Percentiles rank a stretch among this genome's conserved stretches.
phyloP scores from a whole-genome alignment of 2,888 invertebrate species.

The Luperina nickerlii region DNA sequence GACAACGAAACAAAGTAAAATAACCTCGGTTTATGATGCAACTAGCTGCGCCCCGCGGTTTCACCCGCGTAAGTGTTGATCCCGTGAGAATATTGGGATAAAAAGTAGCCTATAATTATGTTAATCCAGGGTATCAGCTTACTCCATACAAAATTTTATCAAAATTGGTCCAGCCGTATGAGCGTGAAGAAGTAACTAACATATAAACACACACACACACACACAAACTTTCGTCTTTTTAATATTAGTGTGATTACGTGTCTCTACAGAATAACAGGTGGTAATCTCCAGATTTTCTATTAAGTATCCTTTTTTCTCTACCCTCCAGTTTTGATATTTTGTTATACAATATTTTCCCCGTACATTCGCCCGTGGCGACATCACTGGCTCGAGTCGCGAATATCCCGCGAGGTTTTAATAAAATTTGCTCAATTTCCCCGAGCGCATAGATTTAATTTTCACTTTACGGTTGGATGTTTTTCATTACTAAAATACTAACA shows the following conservation, averaged over 20 bases:
- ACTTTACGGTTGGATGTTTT: conserved; percentile 57
- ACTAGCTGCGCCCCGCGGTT: conserved; percentile 17
- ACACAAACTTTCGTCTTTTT: no score
- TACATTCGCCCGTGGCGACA: conserved; percentile 65
- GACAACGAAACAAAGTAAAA: conserved; percentile 31
- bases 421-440: conserved; percentile 71
- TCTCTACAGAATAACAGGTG: conserved; percentile 70
- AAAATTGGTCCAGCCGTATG: no score
- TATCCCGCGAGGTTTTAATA: conserved; percentile 72
- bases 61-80: no score
- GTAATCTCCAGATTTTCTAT: conserved; percentile 71
- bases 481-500: conserved; percentile 56
- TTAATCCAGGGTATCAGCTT: no score
- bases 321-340: conserved; percentile 56
- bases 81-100: no score
- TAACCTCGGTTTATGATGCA: conserved; percentile 44
- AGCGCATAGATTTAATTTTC: conserved; percentile 68
- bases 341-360: conserved; percentile 67
- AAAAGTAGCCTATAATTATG: no score
- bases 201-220: no score
- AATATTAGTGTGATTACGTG: conserved; percentile 58
- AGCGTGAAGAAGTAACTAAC: no score
- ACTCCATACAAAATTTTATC: no score
- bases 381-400: conserved; percentile 64
- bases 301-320: conserved; percentile 48